Conservation (phyloP, 92 coral and sea anemone species). For the Epizoanthus ramosus region DNA sequence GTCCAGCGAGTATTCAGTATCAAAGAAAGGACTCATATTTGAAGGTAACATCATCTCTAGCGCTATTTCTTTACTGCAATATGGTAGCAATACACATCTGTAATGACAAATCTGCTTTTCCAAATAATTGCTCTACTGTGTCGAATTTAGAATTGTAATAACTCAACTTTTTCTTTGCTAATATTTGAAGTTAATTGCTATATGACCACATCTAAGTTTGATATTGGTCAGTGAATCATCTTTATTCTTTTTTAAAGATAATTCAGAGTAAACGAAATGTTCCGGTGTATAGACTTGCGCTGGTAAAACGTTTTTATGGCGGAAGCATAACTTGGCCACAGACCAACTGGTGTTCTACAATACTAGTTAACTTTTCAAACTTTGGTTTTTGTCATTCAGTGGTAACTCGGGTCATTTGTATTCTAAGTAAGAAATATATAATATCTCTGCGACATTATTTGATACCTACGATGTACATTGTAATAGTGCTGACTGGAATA, state of each 20-base stretch:
- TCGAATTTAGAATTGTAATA: too few relatives aligned
- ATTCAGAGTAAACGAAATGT: neutral
- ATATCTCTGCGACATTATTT: neutral
- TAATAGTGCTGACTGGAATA: neutral
- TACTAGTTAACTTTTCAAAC: neutral
- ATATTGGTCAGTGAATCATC: neutral
- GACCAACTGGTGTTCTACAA: neutral
- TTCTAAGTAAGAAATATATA: too few relatives aligned
- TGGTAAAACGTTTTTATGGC: neutral
- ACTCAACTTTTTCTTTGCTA: too few relatives aligned
- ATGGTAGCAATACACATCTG: neutral
- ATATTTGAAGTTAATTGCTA: neutral
- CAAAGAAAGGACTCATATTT: neutral
- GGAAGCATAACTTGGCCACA: neutral
- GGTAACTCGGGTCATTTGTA: too few relatives aligned
- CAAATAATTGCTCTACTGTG: too few relatives aligned
- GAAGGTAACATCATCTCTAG: constrained; percentile 9
- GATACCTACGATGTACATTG: neutral
- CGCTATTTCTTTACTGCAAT: neutral
- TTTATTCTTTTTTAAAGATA: neutral
- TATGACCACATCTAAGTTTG: neutral
- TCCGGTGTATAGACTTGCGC: neutral
- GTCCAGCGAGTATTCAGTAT: neutral
- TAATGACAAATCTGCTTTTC: neutral
- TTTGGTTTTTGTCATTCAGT: too few relatives aligned